phyloP scores from a whole-genome alignment of 2,113 vertebrate genomes.

The Pao palembangensis region DNA sequence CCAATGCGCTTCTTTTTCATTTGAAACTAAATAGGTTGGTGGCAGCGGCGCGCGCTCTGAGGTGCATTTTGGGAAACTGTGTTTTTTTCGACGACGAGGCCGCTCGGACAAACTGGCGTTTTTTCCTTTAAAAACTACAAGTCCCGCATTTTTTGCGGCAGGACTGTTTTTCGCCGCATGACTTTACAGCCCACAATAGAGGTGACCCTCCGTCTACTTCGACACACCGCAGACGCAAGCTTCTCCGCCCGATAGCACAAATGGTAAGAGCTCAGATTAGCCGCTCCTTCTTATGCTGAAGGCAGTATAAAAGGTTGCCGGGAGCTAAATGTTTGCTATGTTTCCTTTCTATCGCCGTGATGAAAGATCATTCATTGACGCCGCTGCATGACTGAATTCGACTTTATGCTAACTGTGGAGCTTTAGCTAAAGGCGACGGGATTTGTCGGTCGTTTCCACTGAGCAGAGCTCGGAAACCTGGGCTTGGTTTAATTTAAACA shows the following conservation, averaged over 20 bases:
- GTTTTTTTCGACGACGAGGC: background rate
- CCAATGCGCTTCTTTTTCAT: accelerated
- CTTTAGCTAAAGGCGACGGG: too few relatives aligned
- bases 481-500: too few relatives aligned
- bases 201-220: slow-evolving; percentile 61
- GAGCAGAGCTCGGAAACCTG: too few relatives aligned
- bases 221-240: background rate
- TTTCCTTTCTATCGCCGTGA: too few relatives aligned
- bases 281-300: background rate
- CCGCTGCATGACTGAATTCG: too few relatives aligned
- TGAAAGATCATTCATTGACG: too few relatives aligned
- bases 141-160: slow-evolving; percentile 12
- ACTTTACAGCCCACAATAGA: slow-evolving; percentile 44
- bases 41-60: slow-evolving; percentile 32
- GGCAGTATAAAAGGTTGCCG: too few relatives aligned
- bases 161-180: slow-evolving; percentile 19
- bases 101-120: accelerated
- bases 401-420: too few relatives aligned
- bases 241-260: background rate
- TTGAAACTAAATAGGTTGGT: background rate
- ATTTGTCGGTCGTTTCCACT: too few relatives aligned
- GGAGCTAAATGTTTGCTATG: too few relatives aligned
- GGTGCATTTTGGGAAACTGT: slow-evolving; percentile 53
- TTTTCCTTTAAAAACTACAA: slow-evolving; percentile 50
- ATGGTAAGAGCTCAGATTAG: slow-evolving; percentile 59